Conservation (phyloP, 2,797 vertebrate genomes). For the Tenualosa thibaudeaui region DNA sequence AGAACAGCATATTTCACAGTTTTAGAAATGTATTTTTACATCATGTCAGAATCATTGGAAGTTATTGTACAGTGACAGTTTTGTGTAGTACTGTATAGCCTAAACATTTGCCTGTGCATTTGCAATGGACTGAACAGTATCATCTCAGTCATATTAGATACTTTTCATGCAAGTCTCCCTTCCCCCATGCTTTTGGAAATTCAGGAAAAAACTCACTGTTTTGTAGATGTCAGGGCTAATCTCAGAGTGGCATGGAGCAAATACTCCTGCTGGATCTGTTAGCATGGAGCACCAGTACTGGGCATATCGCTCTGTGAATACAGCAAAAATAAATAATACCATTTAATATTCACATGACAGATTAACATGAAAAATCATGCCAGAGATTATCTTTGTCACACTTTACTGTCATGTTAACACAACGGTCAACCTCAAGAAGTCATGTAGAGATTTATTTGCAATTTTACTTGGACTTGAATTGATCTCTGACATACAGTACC, state of each 20-base stretch:
- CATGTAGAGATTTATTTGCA: no score
- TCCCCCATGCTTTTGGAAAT: no score
- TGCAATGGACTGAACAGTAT: no score
- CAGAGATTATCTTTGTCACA: not conserved
- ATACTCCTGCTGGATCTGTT: slow-evolving; percentile 63
- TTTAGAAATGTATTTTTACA: no score
- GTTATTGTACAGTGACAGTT: not conserved
- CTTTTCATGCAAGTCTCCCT: no score
- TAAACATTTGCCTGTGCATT: no score
- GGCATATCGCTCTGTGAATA: slow-evolving; percentile 75
- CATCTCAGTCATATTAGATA: no score
- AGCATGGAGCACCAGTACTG: slow-evolving; percentile 80
- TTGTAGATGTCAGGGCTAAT: slow-evolving; percentile 71
- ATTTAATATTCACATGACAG: not conserved
- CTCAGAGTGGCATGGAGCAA: slow-evolving; percentile 76
- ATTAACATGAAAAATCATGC: not conserved
- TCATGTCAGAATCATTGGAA: no score
- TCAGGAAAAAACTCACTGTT: slow-evolving; percentile 64
- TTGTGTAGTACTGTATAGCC: not conserved
- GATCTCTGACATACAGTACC: slow-evolving; percentile 77
- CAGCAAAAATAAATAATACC: slow-evolving; percentile 24
- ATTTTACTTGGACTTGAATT: no score
- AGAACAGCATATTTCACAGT: no score
- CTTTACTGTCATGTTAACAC: not conserved
- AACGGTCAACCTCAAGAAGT: not conserved